Evolutionary conservation across 2,797 vertebrate species (phyloP), one percentile per base, ranked within the genome.

Genomic region (Semotilus atromaculatus): DNA sequence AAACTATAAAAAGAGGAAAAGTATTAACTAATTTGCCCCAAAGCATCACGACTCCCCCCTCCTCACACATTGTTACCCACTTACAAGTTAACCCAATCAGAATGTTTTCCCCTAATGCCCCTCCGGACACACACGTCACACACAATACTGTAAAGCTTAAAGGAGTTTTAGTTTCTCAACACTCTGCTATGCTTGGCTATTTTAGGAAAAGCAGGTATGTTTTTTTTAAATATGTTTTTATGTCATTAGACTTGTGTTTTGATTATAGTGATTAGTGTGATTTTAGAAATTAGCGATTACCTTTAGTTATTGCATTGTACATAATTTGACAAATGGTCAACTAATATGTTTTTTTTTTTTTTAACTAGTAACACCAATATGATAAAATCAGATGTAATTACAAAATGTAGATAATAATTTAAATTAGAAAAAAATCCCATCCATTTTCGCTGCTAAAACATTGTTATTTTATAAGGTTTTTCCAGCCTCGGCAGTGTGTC

Each of bases 121-220:
- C 79, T 83, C 81, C 77, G 75, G 76, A 83, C 60, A 53, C 43
- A 13, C 43, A 75, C 60, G 51, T 82, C 76, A 75, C 51, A 84
- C 60, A 74, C 67, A 60, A 62, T 60, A 55, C 68, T 73, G 45
- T 80, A 67, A 75, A 45, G 76, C 76, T 84, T 87, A 78, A 34
- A 74, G 67, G 67, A 71, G 34, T 74, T 83, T 68, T 34, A 79
- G 53, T 81, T 70, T 88, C 58, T 8, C 58, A 64, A 81, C 55
- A 40, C 40, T 60, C 53, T 40, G 64, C 72, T 85, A 85, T 82
- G 78, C 79, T 82, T 53, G 66, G 73, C 31, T 51, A 72, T 84
- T 87, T 58, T 67, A 80, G 77, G 72, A 86, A 80, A 80, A 82
- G 48, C 68, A 86, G 85, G 87, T 88, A 86, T 62, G 85, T 55